A percentile compares a stretch with the other conserved stretches of the same genome.
phyloP scores from a whole-genome alignment of 2,797 vertebrate genomes.

The Pipistrellus kuhlii region DNA sequence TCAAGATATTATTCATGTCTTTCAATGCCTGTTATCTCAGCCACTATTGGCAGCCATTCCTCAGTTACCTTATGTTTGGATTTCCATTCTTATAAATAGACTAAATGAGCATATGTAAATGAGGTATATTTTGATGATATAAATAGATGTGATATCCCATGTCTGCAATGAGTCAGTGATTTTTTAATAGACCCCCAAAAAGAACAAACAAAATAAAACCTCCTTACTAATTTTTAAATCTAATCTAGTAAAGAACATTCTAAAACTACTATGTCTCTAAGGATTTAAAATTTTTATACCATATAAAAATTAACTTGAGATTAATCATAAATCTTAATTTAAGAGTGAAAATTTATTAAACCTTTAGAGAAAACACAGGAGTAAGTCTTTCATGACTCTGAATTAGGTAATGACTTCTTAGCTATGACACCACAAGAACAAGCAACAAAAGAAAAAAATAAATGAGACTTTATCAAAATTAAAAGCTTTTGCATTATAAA shows the following conservation, averaged over 20 bases:
- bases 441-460: constrained; percentile 5
- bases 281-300: constrained; percentile 20
- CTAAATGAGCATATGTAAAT: constrained; percentile 52
- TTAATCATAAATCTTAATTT: background rate
- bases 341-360: constrained; percentile 27
- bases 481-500: background rate
- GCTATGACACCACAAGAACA: background rate
- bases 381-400: background rate
- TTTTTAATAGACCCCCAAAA: background rate
- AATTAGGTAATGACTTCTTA: background rate
- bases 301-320: constrained; percentile 46
- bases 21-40: constrained; percentile 44
- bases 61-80: constrained; percentile 56
- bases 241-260: constrained; percentile 48
- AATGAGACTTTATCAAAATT: constrained; percentile 35
- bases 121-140: constrained; percentile 36
- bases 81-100: constrained; percentile 69
- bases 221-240: constrained; percentile 14
- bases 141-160: background rate
- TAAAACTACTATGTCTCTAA: constrained; percentile 22
- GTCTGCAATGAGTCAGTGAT: constrained; percentile 12
- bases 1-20: constrained; percentile 72
- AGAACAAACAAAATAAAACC: background rate
- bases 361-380: background rate
- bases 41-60: constrained; percentile 24